Percentiles rank a stretch among this genome's conserved stretches.
These are phyloP conservation scores for Laticauda laticaudata DNA, from an alignment of 2,113 vertebrate genomes.

Conservation along the genomic window DNA sequence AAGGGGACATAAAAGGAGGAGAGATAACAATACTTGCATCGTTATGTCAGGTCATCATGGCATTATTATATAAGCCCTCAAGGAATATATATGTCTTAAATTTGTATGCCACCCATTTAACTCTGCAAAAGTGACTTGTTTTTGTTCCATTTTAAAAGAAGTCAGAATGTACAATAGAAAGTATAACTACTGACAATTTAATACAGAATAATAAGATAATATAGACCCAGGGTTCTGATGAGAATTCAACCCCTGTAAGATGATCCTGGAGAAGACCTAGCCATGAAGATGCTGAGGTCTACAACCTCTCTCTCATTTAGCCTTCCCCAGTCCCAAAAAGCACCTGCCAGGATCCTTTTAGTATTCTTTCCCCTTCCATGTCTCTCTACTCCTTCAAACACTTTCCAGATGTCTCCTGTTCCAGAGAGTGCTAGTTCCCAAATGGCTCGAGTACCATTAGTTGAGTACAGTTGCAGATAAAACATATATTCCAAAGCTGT, in stretches of 20 bases:
- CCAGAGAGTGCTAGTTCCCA: neutral
- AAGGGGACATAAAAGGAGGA: neutral
- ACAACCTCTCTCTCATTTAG: neutral
- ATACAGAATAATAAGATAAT: neutral
- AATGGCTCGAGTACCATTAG: neutral
- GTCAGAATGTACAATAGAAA: neutral
- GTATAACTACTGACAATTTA: neutral
- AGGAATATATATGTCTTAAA: neutral
- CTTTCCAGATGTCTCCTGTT: neutral
- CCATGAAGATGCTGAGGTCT: neutral
- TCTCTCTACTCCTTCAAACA: neutral
- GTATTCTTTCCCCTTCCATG: neutral
- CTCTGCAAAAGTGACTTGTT: neutral
- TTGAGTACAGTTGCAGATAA: neutral
- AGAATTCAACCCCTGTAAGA: neutral
- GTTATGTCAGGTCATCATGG: neutral
- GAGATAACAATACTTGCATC: neutral
- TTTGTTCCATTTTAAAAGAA: neutral
- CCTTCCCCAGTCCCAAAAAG: neutral
- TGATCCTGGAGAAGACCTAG: neutral
- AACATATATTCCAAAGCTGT: neutral
- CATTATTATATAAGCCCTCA: neutral
- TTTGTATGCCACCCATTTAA: neutral
- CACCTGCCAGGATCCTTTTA: neutral
- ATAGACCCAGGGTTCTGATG: neutral